These are phyloP conservation scores for Amazona vittata DNA, from an alignment of 2,113 vertebrate genomes.

Conservation along the genomic window DNA sequence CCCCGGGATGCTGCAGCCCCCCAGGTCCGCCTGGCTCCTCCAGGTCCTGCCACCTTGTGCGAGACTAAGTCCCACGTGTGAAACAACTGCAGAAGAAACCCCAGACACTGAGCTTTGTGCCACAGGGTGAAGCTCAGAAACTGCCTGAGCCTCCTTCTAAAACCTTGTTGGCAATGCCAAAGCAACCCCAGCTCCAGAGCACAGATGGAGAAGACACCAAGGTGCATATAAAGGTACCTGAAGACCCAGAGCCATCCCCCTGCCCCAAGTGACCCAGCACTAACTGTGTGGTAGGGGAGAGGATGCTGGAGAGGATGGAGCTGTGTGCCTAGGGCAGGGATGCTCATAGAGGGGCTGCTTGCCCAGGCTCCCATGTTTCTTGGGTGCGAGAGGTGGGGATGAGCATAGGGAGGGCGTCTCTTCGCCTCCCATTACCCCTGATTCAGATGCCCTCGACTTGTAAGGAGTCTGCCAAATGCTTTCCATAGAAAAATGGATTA, in stretches of 20 bases:
- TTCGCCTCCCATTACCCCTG: not conserved
- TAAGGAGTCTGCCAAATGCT: constrained; percentile 61
- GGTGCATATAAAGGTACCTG: not conserved
- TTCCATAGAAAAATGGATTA: constrained; percentile 77
- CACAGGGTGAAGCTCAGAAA: not conserved
- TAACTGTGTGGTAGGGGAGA: not conserved
- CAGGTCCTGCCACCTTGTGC: not conserved
- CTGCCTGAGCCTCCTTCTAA: not conserved
- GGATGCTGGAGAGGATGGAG: not conserved
- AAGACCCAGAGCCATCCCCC: not conserved
- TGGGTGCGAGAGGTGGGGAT: not conserved
- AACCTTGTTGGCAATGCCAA: not conserved
- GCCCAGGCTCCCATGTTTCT: not conserved
- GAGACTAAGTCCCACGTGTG: fast-evolving
- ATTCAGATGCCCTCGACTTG: constrained; percentile 1
- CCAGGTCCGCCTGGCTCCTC: not conserved
- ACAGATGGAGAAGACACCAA: not conserved
- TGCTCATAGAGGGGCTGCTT: not conserved
- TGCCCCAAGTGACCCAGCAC: not conserved
- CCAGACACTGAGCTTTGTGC: fast-evolving
- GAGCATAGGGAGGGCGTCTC: not conserved
- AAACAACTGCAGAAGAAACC: not conserved
- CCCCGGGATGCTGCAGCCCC: not conserved
- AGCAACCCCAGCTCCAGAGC: not conserved
- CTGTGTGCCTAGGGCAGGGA: not conserved